Evolutionary conservation across 2,888 invertebrate species (phyloP).

Genomic region (Stenodema calcarata): DNA sequence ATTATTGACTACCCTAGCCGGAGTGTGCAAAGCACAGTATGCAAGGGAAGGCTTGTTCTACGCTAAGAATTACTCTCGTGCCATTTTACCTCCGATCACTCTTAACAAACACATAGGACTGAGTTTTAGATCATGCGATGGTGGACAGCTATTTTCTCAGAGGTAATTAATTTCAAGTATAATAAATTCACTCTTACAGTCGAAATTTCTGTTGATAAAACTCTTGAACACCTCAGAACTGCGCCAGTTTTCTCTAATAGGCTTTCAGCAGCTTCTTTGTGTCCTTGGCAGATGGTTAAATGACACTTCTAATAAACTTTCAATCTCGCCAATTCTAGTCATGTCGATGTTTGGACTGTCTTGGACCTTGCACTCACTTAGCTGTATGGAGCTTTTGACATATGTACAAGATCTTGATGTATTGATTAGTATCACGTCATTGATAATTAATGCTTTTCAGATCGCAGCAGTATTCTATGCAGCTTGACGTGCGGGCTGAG

Average conservation of each 20-base stretch:
- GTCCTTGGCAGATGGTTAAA: too few relatives aligned
- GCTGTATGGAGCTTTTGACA: too few relatives aligned
- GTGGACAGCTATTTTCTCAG: slow-evolving; percentile 63
- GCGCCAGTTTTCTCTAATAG: too few relatives aligned
- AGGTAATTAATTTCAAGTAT: slow-evolving; percentile 59
- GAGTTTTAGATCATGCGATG: slow-evolving; percentile 81
- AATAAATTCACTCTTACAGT: too few relatives aligned
- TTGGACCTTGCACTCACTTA: too few relatives aligned
- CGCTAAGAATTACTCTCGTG: slow-evolving; percentile 2
- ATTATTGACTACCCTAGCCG: neutral
- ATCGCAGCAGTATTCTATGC: slow-evolving; percentile 56
- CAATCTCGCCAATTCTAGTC: too few relatives aligned
- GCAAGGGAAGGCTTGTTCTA: slow-evolving; percentile 29
- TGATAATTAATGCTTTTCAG: neutral
- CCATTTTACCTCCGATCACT: slow-evolving; percentile 67
- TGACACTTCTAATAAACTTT: neutral
- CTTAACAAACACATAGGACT: slow-evolving; percentile 81
- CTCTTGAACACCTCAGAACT: too few relatives aligned
- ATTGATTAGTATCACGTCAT: slow-evolving; percentile 55
- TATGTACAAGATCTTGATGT: too few relatives aligned
- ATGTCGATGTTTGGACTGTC: too few relatives aligned
- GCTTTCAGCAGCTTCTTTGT: too few relatives aligned
- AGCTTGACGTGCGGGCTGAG: slow-evolving; percentile 62
- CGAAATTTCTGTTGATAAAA: too few relatives aligned
- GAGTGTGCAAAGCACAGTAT: neutral